Base-by-base conservation (phyloP, 2,797 vertebrate species). In the Myotis findleyi region DNA sequence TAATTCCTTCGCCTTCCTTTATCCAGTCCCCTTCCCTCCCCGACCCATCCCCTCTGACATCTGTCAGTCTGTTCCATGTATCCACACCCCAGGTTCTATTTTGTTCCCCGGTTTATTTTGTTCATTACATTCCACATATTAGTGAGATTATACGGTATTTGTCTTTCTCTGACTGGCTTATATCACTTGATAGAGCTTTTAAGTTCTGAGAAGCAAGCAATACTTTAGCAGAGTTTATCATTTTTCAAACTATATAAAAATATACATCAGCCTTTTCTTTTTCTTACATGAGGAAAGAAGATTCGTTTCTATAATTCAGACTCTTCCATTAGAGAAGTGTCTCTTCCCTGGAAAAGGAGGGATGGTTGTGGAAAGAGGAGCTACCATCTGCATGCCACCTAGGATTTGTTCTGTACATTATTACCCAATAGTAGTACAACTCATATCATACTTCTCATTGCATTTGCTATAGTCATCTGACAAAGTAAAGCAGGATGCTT, bases 201-300 rank as follows among this genome's bases (percentile, higher is more conserved):
- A 69, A 94, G 95, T 81, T 96, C 69, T 81, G 51, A 80, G 89
- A 91, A 97, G 27, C 23, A 57, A 92, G 72, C 89, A 66, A 66
- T 47, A 84, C 76, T 96, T 96, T 91, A 82, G 36, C 59, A 80
- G 30, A 90, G 51, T 72, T 86, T 30, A 95, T 92, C 79, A 69
- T 95, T 93, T 95, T 87, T n/a, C n/a, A 90, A 91, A 72, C n/a
- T 81, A 53, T 66, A 77, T 89, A 47, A 92, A 93, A 76, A 27
- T 73, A 20, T 30, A n/a, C 53, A 47, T 93, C 72, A 77, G 57
- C 6, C 41, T 80, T 95, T 33, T 36, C 13, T 62, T 86, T 17
- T 30, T 30, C 17, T 71, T 33, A 33, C 0, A 2, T 84, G 38
- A 36, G 93, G 25, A 87, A 38, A 59, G 8, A 47, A 20, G 1